Evolutionary conservation across 2,888 invertebrate species (phyloP).

Genomic region (Salticus scenicus): DNA sequence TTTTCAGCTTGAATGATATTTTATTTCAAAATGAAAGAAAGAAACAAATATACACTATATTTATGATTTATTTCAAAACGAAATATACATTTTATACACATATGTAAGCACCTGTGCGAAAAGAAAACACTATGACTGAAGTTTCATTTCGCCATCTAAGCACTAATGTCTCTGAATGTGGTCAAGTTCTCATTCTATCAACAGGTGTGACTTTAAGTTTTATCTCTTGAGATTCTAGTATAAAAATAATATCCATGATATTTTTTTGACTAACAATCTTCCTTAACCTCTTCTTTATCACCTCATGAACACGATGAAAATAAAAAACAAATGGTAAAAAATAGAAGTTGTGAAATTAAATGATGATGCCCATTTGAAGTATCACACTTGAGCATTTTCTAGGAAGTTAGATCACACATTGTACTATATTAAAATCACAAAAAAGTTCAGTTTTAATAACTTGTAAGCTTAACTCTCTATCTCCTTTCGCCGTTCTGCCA

Average conservation of each 20-base stretch:
- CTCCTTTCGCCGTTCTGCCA: background rate
- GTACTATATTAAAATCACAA: slow-evolving; percentile 45
- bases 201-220: background rate
- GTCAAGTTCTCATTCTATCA: slow-evolving; percentile 4
- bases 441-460: background rate
- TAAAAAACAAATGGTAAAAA: slow-evolving; percentile 44
- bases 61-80: slow-evolving; percentile 49
- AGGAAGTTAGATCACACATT: slow-evolving; percentile 55
- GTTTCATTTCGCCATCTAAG: slow-evolving; percentile 27
- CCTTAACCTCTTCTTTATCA: slow-evolving; percentile 16
- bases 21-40: background rate
- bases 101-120: slow-evolving; percentile 56
- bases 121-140: slow-evolving; percentile 47
- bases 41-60: slow-evolving; percentile 28
- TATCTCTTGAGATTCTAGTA: slow-evolving; percentile 57
- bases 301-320: slow-evolving; percentile 14
- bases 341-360: slow-evolving; percentile 36
- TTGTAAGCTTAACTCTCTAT: background rate
- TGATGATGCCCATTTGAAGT: slow-evolving; percentile 45
- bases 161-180: slow-evolving; percentile 19
- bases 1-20: background rate
- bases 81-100: slow-evolving; percentile 64
- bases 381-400: slow-evolving; percentile 60
- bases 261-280: slow-evolving; percentile 25
- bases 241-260: slow-evolving; percentile 51